These are phyloP conservation scores for Plutomurus gul DNA, from an alignment of 1,140 invertebrate species.

Conservation along the genomic window DNA sequence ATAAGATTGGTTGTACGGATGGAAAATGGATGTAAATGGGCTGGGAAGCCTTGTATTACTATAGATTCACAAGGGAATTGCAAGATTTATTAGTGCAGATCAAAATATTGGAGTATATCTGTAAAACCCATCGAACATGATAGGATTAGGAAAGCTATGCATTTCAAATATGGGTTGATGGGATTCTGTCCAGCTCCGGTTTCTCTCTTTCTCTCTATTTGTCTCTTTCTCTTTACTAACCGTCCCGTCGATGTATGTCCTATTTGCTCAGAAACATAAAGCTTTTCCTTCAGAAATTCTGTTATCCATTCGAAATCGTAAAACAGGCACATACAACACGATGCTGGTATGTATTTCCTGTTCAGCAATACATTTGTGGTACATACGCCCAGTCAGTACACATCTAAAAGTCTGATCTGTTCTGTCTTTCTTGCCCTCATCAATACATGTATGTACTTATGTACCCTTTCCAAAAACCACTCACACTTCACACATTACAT, in stretches of 20 bases:
- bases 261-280: background rate
- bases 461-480: too few relatives aligned
- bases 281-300: background rate
- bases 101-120: constrained; percentile 45
- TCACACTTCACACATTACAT: too few relatives aligned
- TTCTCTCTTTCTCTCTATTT: constrained; percentile 29
- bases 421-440: too few relatives aligned
- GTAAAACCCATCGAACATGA: constrained; percentile 31
- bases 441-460: too few relatives aligned
- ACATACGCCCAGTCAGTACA: background rate
- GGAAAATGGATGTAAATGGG: background rate
- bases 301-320: background rate
- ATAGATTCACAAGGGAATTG: constrained; percentile 34
- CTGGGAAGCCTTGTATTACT: background rate
- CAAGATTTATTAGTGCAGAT: constrained; percentile 48
- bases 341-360: background rate
- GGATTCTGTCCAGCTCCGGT: constrained; percentile 16
- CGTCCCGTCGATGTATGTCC: background rate
- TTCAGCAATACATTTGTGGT: background rate
- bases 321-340: too few relatives aligned
- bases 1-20: background rate
- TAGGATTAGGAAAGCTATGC: constrained; percentile 52
- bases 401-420: too few relatives aligned
- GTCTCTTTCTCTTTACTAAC: background rate
- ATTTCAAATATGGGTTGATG: constrained; percentile 49